A percentile compares a stretch with the other conserved stretches of the same genome.
These are phyloP conservation scores for Rhopalosiphum padi DNA, from an alignment of 1,140 invertebrate genomes.

Conservation along the genomic window DNA sequence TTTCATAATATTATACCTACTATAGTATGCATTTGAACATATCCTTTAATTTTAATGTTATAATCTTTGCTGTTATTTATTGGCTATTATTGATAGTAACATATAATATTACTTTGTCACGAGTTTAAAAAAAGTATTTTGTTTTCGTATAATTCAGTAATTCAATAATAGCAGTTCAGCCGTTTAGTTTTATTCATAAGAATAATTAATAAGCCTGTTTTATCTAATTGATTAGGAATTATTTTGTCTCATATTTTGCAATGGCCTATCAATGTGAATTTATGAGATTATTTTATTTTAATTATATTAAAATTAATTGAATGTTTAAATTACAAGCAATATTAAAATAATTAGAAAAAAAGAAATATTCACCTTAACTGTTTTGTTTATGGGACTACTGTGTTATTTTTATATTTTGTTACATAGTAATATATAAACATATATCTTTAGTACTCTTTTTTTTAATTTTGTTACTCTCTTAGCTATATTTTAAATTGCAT, in stretches of 20 bases:
- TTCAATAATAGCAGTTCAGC: not conserved
- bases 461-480: not conserved
- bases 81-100: not conserved
- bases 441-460: too few species aligned
- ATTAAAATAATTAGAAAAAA: not conserved
- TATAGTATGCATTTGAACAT: not conserved
- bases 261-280: not conserved
- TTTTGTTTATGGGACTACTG: not conserved
- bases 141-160: not conserved
- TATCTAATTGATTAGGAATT: not conserved
- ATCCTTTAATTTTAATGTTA: not conserved
- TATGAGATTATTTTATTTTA: not conserved
- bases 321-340: not conserved
- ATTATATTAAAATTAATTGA: not conserved
- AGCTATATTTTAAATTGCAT: not conserved
- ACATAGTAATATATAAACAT: not conserved
- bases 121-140: not conserved
- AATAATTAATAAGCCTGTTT: not conserved
- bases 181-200: not conserved
- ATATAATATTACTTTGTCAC: not conserved
- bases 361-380: not conserved
- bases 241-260: not conserved
- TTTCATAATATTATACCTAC: too few species aligned
- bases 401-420: not conserved
- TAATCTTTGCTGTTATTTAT: not conserved